Evolutionary conservation across 2,113 vertebrate species (phyloP), one percentile per base, ranked within the genome.

Genomic region (Ceratotherium simum): DNA sequence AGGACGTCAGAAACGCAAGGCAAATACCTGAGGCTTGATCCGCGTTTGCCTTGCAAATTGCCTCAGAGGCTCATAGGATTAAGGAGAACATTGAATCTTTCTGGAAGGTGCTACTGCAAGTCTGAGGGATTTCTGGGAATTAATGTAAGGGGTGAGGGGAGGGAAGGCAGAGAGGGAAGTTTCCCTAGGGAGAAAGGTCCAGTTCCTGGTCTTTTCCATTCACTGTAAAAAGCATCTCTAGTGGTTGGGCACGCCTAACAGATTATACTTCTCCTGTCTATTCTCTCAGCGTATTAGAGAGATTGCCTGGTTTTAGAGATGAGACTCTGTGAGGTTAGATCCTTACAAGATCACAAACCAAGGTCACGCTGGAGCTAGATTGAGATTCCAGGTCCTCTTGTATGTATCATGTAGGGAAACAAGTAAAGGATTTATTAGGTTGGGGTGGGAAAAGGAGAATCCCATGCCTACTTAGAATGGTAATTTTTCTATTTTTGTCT

Each of bases 1-100:
- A 0, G 0, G 14, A 2, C 23, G 0, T 73, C 5, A 7, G 51
- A 51, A 51, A 1, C 27, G 0, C 8, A 1, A 4, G 3, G 33
- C 10, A 2, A 29, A 18, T 18, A 18, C 6, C 6, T 20, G 29
- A 5, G 6, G 18, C 2, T 12, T 0, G 27, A 58, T 1, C 1
- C 0, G 21, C 1, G 75, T 51, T 21, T 69, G 48, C 36, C 29
- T 79, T 79, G 29, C 82, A 86, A 79, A 87, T 46, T 51, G 9
- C 42, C 17, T 51, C 42, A 1, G 56, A 31, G 42, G 4, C 8
- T 0, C 20, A 2, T 31, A 14, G 0, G 20, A 27, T 56, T 13
- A 27, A 70, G 20, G 36, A 1, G 29, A 14, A 6, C n/a, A 46
- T 8, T 3, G 0, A 46, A 0, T 64, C 81, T 4, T 75, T 36